These are phyloP conservation scores for Stratiomys singularior DNA, from an alignment of 2,888 invertebrate species.

Conservation along the genomic window DNA sequence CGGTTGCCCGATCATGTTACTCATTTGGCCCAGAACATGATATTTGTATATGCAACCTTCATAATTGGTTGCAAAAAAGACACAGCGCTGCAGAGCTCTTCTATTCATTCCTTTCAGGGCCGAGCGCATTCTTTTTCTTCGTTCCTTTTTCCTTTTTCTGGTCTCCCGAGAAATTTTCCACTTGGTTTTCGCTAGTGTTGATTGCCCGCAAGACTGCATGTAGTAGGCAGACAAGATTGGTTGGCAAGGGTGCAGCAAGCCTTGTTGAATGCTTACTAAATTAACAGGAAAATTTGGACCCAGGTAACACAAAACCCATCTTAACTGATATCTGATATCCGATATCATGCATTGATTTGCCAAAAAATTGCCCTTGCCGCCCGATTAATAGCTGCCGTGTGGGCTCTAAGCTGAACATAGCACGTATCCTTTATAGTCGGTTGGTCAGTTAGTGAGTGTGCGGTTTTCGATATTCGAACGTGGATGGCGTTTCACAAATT, in stretches of 20 bases:
- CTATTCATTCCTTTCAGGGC: not conserved
- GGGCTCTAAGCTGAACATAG: not conserved
- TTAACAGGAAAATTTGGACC: conserved; percentile 51
- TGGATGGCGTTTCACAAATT: conserved; percentile 20
- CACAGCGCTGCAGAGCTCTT: not conserved
- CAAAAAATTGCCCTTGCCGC: conserved; percentile 43
- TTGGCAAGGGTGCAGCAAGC: not conserved
- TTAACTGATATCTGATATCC: conserved; percentile 37
- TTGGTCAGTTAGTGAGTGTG: conserved; percentile 34
- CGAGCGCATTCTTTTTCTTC: not conserved
- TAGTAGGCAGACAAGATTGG: conserved; percentile 12
- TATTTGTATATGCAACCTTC: conserved; percentile 14
- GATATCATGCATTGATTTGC: conserved; percentile 51
- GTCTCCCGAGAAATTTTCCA: conserved; percentile 12
- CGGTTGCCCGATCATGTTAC: conserved; percentile 51
- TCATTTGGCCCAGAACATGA: conserved; percentile 45
- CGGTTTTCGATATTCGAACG: conserved; percentile 41
- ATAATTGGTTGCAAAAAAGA: conserved; percentile 6
- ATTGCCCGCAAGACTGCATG: not conserved
- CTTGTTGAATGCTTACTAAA: conserved; percentile 47
- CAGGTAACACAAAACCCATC: conserved; percentile 48
- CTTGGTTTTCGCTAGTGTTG: not conserved
- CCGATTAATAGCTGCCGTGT: conserved; percentile 44
- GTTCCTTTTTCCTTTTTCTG: not conserved
- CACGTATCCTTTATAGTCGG: not conserved